Evolutionary conservation across 2,888 invertebrate genomes (phyloP), one percentile per base, ranked within the genome.

Genomic region (Cheilosia soror): DNA sequence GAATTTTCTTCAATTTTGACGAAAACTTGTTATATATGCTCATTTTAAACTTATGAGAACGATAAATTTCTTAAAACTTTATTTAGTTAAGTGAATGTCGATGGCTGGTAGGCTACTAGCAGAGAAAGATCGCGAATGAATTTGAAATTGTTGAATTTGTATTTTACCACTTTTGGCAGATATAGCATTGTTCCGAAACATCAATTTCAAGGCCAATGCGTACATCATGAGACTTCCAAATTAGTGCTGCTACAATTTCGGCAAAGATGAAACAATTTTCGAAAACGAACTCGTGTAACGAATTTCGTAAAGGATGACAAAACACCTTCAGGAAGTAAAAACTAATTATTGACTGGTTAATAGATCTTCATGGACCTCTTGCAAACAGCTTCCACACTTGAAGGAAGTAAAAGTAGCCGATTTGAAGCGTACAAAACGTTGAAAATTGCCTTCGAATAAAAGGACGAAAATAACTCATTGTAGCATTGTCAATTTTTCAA

Each of bases 401-500:
- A 85, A 81, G 85, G 76, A 68, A 85, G 72, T 85, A 49, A 9
- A 51, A 51, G 25, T 13, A 27, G 27, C 62, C 69, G 63, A 62
- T 51, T 42, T 9, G 33, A 55, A 69, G 33, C 49, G 66, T 51
- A 57, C 40, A 44, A 44, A 79, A 33, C 65, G 60, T 72, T 72
- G 66, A 62, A 79, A 76, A 76, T 77, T 81, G 62, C 77, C 81
- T 66, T 44, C 49, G 63, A 49, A 85, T 77, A 85, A 85, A 81
- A 85, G 85, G 81, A 85, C 85, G 76, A 85, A 85, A 81, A 81
- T 85, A 85, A 81, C 81, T 81, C 72, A 81, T 85, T 85, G 85
- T 85, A 37, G 51, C 58, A 77, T 81, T 85, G 85, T 85, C 81
- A 62, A 68, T 63, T 42, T 68, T 68, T 72, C 55, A 77, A 85